Conservation (phyloP, 2,888 invertebrate genomes). For the Adelphocoris suturalis region DNA sequence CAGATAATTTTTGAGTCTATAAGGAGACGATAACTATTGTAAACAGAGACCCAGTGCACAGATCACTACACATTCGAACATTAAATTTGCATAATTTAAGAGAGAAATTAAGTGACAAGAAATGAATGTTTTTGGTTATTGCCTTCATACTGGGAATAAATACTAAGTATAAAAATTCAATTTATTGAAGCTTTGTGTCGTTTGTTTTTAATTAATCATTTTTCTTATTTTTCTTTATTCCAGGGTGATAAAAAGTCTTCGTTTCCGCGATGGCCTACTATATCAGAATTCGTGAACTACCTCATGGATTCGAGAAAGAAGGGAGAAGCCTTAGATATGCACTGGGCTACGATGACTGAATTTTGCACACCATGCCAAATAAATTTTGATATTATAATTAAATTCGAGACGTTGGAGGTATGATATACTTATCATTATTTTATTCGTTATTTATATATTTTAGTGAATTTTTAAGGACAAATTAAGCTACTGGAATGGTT, state of each 20-base stretch:
- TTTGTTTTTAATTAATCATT: too few relatives aligned
- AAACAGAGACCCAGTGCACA: too few relatives aligned
- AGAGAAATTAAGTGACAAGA: too few relatives aligned
- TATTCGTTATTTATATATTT: neutral
- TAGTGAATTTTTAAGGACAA: too few relatives aligned
- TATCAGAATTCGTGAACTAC: conserved; percentile 90
- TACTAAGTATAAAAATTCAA: too few relatives aligned
- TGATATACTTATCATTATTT: neutral
- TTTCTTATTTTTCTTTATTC: conserved; percentile 78
- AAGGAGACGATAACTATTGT: too few relatives aligned
- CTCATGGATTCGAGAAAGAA: conserved; percentile 85
- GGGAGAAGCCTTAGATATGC: conserved; percentile 88
- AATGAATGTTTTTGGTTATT: too few relatives aligned
- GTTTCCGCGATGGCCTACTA: conserved; percentile 83
- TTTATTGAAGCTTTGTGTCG: too few relatives aligned
- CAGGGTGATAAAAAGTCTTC: conserved; percentile 73
- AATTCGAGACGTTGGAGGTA: conserved; percentile 90
- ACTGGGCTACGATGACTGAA: conserved; percentile 90
- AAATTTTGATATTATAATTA: conserved; percentile 88
- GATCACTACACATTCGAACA: too few relatives aligned
- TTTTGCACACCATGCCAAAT: conserved; percentile 93
- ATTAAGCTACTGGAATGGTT: neutral
- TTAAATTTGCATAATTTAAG: too few relatives aligned
- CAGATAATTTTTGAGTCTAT: too few relatives aligned
- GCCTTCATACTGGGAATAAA: too few relatives aligned